Conservation (phyloP, 2,888 invertebrate species). For the Xanthia togata region DNA sequence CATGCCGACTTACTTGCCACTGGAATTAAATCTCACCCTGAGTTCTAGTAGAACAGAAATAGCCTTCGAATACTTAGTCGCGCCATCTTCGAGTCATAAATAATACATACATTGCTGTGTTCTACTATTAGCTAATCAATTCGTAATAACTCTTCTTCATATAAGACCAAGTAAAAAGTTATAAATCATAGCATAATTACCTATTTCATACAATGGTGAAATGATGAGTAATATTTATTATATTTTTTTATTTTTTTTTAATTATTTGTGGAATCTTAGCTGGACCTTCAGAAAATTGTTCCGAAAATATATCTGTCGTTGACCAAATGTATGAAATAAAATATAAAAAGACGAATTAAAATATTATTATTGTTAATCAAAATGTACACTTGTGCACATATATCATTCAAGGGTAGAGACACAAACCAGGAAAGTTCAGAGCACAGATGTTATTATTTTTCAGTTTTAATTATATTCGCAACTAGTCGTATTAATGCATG, state of each 20-base stretch:
- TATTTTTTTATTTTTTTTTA: not conserved
- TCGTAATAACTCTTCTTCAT: constrained; percentile 8
- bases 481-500: constrained; percentile 13
- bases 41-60: constrained; percentile 38
- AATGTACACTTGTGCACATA: constrained; percentile 61
- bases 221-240: not conserved
- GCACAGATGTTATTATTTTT: constrained; percentile 11
- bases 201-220: not conserved
- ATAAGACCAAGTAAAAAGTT: not conserved
- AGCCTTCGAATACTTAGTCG: constrained; percentile 43
- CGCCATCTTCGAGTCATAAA: constrained; percentile 39
- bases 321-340: constrained; percentile 17
- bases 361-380: constrained; percentile 17
- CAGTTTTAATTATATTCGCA: constrained; percentile 24
- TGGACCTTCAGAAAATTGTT: not conserved
- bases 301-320: not conserved
- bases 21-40: constrained; percentile 52
- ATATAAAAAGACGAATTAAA: constrained; percentile 17
- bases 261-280: not conserved
- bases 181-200: constrained; percentile 5
- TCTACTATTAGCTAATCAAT: constrained; percentile 33
- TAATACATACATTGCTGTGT: constrained; percentile 23
- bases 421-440: constrained; percentile 20
- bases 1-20: constrained; percentile 28
- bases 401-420: constrained; percentile 56